phyloP scores from a whole-genome alignment of 2,113 vertebrate genomes.

The Oreamnos americanus region DNA sequence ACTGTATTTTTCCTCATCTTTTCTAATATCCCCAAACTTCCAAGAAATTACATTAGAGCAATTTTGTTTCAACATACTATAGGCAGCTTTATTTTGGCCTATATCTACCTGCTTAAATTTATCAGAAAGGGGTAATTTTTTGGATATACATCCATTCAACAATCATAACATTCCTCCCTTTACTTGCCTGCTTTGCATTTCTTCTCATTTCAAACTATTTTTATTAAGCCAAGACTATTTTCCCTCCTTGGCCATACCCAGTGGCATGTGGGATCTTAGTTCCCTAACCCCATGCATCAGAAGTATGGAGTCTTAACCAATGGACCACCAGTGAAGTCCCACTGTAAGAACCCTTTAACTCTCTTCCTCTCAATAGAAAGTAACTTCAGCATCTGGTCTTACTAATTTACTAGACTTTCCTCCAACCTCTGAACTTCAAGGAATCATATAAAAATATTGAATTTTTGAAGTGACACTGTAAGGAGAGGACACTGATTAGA shows the following conservation, averaged over 20 bases:
- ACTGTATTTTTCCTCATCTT: background rate
- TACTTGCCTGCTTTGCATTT: background rate
- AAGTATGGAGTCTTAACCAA: background rate
- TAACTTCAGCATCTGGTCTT: background rate
- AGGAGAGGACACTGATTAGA: background rate
- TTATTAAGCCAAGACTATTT: background rate
- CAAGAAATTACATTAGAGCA: background rate
- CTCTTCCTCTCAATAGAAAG: background rate
- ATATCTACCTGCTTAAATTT: background rate
- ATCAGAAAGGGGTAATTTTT: background rate
- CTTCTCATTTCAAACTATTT: background rate
- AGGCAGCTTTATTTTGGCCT: background rate
- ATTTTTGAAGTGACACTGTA: background rate
- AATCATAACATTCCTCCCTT: background rate
- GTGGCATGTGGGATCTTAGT: background rate
- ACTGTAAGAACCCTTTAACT: background rate
- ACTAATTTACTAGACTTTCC: background rate
- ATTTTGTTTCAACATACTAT: background rate
- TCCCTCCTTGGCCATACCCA: background rate
- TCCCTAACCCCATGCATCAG: background rate
- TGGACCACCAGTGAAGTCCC: background rate
- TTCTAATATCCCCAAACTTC: background rate
- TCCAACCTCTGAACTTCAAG: background rate
- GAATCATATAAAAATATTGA: slow-evolving; percentile 17
- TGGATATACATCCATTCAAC: background rate